phyloP scores from a whole-genome alignment of 2,797 vertebrate species.

The Diplodus sargus region DNA sequence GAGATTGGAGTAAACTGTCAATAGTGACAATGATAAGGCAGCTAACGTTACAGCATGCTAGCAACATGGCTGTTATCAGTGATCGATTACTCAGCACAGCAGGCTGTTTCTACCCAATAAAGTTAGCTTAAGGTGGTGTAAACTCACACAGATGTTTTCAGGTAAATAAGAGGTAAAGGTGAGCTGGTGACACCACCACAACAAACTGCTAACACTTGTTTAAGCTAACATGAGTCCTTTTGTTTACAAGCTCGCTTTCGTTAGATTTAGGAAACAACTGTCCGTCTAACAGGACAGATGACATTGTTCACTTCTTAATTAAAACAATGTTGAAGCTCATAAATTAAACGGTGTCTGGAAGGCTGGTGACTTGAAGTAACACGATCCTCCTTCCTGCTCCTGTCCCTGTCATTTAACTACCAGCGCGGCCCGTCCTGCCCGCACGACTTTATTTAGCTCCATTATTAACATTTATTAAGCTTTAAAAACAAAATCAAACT shows the following conservation, averaged over 20 bases:
- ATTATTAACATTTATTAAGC: no score
- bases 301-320: fast-evolving
- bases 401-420: constrained; percentile 41
- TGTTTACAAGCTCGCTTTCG: background rate
- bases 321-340: background rate
- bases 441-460: background rate
- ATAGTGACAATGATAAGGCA: background rate
- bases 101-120: background rate
- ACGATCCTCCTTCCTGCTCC: constrained; percentile 33
- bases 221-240: background rate
- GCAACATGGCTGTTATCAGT: background rate
- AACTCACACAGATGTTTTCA: background rate
- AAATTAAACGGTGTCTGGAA: background rate
- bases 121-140: background rate
- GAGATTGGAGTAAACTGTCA: background rate
- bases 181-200: background rate
- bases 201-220: background rate
- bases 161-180: background rate
- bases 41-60: background rate
- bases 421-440: constrained; percentile 40
- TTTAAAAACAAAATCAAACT: background rate
- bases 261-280: fast-evolving
- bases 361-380: constrained; percentile 29
- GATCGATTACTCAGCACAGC: constrained; percentile 11
- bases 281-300: no score